Evolutionary conservation across 2,888 invertebrate genomes (phyloP).

Genomic region (Strigamia maritima): DNA sequence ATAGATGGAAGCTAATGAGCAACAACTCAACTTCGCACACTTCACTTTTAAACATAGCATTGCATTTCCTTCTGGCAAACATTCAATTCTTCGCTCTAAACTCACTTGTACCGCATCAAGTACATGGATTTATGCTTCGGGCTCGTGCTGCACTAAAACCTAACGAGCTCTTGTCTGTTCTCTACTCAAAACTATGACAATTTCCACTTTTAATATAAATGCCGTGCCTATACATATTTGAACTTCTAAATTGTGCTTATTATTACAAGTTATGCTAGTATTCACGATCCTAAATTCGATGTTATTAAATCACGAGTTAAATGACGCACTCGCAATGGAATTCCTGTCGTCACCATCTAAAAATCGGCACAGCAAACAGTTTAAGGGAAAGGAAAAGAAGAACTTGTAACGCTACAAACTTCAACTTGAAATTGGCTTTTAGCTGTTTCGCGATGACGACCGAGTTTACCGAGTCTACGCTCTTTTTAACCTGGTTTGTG

Average conservation of each 20-base stretch:
- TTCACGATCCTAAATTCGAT: not conserved
- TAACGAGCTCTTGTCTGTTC: not conserved
- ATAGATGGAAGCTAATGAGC: slow-evolving; percentile 5
- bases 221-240: not conserved
- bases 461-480: too few relatives aligned
- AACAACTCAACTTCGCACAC: slow-evolving; percentile 5
- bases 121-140: slow-evolving; percentile 5
- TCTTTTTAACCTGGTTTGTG: too few relatives aligned
- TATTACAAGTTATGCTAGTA: not conserved
- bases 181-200: not conserved
- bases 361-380: too few relatives aligned
- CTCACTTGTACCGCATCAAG: not conserved
- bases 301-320: slow-evolving; percentile 10
- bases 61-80: not conserved
- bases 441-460: too few relatives aligned
- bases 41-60: slow-evolving; percentile 5
- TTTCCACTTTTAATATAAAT: slow-evolving; percentile 8
- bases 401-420: too few relatives aligned
- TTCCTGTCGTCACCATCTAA: not conserved
- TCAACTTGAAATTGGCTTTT: too few relatives aligned
- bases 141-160: slow-evolving; percentile 9
- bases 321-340: not conserved
- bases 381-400: too few relatives aligned
- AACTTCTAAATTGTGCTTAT: not conserved
- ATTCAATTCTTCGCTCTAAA: not conserved